phyloP scores from a whole-genome alignment of 2,113 vertebrate species.

The Urocynchramus pylzowi region DNA sequence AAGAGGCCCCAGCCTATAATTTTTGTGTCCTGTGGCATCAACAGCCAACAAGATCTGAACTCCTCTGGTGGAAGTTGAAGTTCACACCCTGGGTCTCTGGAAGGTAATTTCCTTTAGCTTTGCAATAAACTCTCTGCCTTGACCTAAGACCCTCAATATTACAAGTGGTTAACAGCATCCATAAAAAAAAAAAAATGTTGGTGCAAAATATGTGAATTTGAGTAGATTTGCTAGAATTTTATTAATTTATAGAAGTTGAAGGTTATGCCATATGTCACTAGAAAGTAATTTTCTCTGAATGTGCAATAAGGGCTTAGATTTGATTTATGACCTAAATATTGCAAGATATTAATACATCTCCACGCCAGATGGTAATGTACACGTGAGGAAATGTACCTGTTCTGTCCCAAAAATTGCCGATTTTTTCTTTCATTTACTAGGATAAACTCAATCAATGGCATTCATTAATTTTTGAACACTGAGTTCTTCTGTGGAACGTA shows the following conservation, averaged over 20 bases:
- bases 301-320: slow-evolving; percentile 59
- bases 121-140: slow-evolving; percentile 36
- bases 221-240: slow-evolving; percentile 58
- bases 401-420: not conserved
- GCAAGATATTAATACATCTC: slow-evolving; percentile 67
- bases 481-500: not conserved
- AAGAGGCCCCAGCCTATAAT: not conserved
- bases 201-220: slow-evolving; percentile 36
- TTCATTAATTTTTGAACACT: slow-evolving; percentile 50
- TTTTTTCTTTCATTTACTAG: slow-evolving; percentile 48
- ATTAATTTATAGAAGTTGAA: slow-evolving; percentile 69
- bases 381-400: slow-evolving; percentile 59
- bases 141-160: slow-evolving; percentile 13
- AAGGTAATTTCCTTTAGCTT: slow-evolving; percentile 57
- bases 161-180: not conserved
- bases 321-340: slow-evolving; percentile 72
- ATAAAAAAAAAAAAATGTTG: slow-evolving; percentile 56
- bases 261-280: slow-evolving; percentile 69
- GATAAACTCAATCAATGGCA: slow-evolving; percentile 44
- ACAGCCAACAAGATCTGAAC: not conserved
- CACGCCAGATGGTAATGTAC: slow-evolving; percentile 49
- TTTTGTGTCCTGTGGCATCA: not conserved
- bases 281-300: slow-evolving; percentile 70
- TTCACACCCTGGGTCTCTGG: not conserved
- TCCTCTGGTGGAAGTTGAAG: not conserved